A percentile compares a stretch with the other conserved stretches of the same genome.
phyloP scores from a whole-genome alignment of 1,140 invertebrate species.

The Drosophila cardini region DNA sequence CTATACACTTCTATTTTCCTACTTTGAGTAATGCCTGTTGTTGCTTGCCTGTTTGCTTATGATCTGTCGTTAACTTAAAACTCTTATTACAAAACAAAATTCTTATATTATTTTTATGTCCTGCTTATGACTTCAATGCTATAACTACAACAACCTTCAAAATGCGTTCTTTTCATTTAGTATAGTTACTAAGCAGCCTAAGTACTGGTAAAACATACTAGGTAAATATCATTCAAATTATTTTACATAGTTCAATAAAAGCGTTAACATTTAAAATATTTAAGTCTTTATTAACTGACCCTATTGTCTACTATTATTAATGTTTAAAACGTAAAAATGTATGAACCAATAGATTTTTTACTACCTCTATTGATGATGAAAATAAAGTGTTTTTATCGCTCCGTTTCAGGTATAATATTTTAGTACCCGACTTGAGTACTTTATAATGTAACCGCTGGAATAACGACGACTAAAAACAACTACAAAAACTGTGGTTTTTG shows the following conservation, averaged over 20 bases:
- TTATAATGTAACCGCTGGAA: slow-evolving; percentile 43
- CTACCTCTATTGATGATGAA: not conserved
- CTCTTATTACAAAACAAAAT: slow-evolving; percentile 40
- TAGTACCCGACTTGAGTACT: slow-evolving; percentile 75
- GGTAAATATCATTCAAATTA: slow-evolving; percentile 65
- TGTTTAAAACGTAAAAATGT: no score
- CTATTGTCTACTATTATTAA: no score
- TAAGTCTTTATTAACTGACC: not conserved
- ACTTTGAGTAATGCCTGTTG: slow-evolving; percentile 77
- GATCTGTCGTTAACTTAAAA: slow-evolving; percentile 59
- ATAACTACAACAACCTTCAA: slow-evolving; percentile 28
- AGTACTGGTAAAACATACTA: slow-evolving; percentile 72
- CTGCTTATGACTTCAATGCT: slow-evolving; percentile 22
- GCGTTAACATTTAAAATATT: not conserved
- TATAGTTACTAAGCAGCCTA: slow-evolving; percentile 78
- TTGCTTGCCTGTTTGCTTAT: slow-evolving; percentile 83
- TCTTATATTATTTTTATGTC: slow-evolving; percentile 44
- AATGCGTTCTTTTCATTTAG: slow-evolving; percentile 46
- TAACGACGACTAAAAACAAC: slow-evolving; percentile 32
- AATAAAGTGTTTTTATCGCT: not conserved
- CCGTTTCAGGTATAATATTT: slow-evolving; percentile 74
- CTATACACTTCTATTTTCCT: slow-evolving; percentile 22
- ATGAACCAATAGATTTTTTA: no score
- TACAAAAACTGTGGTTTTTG: slow-evolving; percentile 20
- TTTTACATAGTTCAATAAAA: slow-evolving; percentile 1